These are phyloP conservation scores for Drosophila tristis DNA, from an alignment of 1,140 invertebrate species.

Conservation along the genomic window DNA sequence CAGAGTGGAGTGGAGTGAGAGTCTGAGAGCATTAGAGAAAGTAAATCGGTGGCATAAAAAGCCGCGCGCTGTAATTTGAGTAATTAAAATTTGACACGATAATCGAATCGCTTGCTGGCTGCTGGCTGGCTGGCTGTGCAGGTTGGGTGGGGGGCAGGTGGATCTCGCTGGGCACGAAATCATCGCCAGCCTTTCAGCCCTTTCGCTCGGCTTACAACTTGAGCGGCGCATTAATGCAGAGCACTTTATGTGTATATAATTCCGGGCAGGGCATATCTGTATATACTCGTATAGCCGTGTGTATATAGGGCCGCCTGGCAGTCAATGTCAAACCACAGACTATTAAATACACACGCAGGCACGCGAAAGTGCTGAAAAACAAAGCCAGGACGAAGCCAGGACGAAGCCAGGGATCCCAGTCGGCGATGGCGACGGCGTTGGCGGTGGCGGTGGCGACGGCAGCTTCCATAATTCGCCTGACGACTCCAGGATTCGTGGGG, in stretches of 20 bases:
- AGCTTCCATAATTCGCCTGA: slow-evolving; percentile 80
- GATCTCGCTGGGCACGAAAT: slow-evolving; percentile 36
- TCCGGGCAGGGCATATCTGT: slow-evolving; percentile 26
- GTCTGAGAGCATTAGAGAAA: slow-evolving; percentile 39
- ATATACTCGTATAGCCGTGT: slow-evolving; percentile 11
- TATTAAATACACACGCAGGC: slow-evolving; percentile 81
- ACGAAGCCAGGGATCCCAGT: too few relatives aligned
- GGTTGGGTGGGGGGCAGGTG: slow-evolving; percentile 25
- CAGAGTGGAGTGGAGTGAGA: slow-evolving; percentile 1
- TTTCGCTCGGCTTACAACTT: slow-evolving; percentile 62
- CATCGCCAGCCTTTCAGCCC: slow-evolving; percentile 48
- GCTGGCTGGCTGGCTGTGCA: too few relatives aligned
- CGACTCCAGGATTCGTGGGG: slow-evolving; percentile 72
- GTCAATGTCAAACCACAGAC: slow-evolving; percentile 80
- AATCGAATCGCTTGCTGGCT: slow-evolving; percentile 57
- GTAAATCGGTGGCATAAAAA: slow-evolving; percentile 72
- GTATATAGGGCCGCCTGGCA: slow-evolving; percentile 44
- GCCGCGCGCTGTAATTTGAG: slow-evolving; percentile 75
- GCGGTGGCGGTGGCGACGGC: slow-evolving; percentile 51
- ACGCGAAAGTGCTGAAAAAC: slow-evolving; percentile 79
- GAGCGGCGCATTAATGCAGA: slow-evolving; percentile 61
- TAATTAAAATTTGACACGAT: slow-evolving; percentile 82
- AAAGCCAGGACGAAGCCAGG: slow-evolving; percentile 52
- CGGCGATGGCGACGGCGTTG: slow-evolving; percentile 35
- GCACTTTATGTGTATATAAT: slow-evolving; percentile 52